A percentile compares a stretch with the other conserved stretches of the same genome.
These are phyloP conservation scores for Sphinx pinastri DNA, from an alignment of 2,888 invertebrate genomes.

Conservation along the genomic window DNA sequence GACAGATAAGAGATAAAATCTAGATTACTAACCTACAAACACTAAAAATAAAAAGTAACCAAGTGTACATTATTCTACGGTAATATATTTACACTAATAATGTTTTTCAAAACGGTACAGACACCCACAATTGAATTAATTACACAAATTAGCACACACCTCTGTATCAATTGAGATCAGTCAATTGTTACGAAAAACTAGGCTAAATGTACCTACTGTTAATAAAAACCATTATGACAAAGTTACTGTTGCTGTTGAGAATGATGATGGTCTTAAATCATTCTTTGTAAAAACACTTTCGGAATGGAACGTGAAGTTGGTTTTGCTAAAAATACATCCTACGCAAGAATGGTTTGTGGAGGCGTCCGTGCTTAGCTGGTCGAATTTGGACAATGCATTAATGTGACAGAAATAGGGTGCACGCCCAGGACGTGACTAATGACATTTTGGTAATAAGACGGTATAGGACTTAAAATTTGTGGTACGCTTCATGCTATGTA, in stretches of 20 bases:
- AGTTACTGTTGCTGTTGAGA: constrained; percentile 1
- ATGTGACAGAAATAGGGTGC: constrained; percentile 58
- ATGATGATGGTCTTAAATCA: not conserved
- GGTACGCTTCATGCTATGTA: not conserved
- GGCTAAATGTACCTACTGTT: constrained; percentile 16
- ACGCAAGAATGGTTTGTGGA: constrained; percentile 37
- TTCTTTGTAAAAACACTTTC: not conserved
- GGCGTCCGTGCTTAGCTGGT: constrained; percentile 31
- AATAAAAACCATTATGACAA: constrained; percentile 28
- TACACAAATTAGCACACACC: constrained; percentile 19
- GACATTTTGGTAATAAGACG: constrained; percentile 47
- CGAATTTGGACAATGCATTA: constrained; percentile 64
- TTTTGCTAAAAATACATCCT: constrained; percentile 43
- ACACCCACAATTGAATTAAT: constrained; percentile 18
- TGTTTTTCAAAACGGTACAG: constrained; percentile 4
- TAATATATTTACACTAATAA: not conserved
- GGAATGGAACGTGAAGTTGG: constrained; percentile 22
- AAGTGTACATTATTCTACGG: not conserved
- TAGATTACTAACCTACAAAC: constrained; percentile 12
- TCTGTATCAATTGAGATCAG: constrained; percentile 17
- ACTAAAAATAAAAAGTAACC: not conserved
- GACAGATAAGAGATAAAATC: not conserved
- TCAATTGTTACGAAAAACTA: constrained; percentile 28
- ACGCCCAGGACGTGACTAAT: constrained; percentile 57
- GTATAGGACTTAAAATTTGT: constrained; percentile 38